Percentiles rank a stretch among this genome's conserved stretches.
phyloP scores from a whole-genome alignment of 1,140 invertebrate species.

The Stenopsyche tienmushanensis region DNA sequence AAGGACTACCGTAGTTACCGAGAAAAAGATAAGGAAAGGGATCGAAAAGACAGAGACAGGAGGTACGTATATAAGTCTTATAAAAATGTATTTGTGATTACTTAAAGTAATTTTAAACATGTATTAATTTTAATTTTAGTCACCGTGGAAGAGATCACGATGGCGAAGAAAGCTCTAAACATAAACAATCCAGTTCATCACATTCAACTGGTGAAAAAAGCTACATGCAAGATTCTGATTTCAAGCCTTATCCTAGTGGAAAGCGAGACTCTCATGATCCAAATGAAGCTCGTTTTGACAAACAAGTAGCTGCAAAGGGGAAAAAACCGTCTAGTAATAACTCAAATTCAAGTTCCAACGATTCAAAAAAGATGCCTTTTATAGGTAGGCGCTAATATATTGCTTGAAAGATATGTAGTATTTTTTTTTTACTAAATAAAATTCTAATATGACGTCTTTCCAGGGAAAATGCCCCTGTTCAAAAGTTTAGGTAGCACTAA shows the following conservation, averaged over 20 bases:
- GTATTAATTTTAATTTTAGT: conserved; percentile 19
- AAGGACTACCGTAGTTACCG: conserved; percentile 43
- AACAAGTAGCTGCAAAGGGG: conserved; percentile 46
- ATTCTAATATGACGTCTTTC: conserved; percentile 8
- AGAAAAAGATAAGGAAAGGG: conserved; percentile 45
- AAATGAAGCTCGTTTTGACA: conserved; percentile 45
- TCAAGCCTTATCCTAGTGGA: conserved; percentile 34
- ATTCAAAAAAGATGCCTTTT: conserved; percentile 54
- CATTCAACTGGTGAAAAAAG: no score
- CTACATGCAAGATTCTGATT: conserved; percentile 28
- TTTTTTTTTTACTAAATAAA: not conserved
- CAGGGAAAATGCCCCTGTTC: conserved; percentile 56
- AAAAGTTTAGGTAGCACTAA: conserved; percentile 47
- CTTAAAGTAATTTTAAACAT: not conserved
- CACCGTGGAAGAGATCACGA: conserved; percentile 23
- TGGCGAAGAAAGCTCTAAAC: not conserved
- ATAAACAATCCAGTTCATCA: conserved; percentile 5
- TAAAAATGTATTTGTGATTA: not conserved
- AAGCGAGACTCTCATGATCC: conserved; percentile 48
- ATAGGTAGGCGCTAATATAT: conserved; percentile 47
- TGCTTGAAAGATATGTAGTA: conserved; percentile 1
- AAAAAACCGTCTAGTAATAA: conserved; percentile 42
- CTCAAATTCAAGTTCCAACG: conserved; percentile 27
- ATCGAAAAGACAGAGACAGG: conserved; percentile 41
- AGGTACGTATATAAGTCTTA: conserved; percentile 49